Conservation (phyloP, 2,113 vertebrate genomes). For the Toxostoma redivivum region DNA sequence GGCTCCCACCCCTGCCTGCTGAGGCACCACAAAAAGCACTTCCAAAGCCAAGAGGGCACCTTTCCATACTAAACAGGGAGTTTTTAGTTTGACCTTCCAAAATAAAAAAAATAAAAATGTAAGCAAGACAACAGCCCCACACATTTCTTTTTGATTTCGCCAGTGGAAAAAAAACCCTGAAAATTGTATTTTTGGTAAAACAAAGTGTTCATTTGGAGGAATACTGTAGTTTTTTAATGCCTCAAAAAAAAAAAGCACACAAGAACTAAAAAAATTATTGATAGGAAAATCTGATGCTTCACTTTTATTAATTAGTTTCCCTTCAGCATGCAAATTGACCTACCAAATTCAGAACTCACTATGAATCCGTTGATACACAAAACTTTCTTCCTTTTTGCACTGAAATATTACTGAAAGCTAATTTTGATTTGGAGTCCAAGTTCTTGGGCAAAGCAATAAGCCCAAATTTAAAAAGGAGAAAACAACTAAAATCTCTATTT, state of each 20-base stretch:
- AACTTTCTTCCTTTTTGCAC: neutral
- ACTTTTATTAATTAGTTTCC: neutral
- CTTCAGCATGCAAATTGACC: neutral
- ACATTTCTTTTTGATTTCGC: neutral
- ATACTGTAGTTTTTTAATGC: neutral
- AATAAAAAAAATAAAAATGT: neutral
- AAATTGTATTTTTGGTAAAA: neutral
- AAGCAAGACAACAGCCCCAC: neutral
- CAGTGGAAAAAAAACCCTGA: rapidly evolving
- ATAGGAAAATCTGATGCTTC: neutral
- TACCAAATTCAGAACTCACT: neutral
- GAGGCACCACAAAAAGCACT: neutral
- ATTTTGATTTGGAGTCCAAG: neutral
- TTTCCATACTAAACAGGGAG: neutral
- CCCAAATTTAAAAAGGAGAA: neutral
- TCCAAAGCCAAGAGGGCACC: neutral
- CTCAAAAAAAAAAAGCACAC: neutral
- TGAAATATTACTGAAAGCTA: neutral
- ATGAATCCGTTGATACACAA: neutral
- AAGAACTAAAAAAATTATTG: neutral
- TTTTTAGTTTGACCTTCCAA: neutral
- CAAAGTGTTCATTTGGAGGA: neutral
- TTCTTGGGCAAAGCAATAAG: neutral
- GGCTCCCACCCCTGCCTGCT: neutral
- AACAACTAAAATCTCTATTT: neutral